phyloP scores from a whole-genome alignment of 2,888 invertebrate genomes.

The Cheilosia soror region DNA sequence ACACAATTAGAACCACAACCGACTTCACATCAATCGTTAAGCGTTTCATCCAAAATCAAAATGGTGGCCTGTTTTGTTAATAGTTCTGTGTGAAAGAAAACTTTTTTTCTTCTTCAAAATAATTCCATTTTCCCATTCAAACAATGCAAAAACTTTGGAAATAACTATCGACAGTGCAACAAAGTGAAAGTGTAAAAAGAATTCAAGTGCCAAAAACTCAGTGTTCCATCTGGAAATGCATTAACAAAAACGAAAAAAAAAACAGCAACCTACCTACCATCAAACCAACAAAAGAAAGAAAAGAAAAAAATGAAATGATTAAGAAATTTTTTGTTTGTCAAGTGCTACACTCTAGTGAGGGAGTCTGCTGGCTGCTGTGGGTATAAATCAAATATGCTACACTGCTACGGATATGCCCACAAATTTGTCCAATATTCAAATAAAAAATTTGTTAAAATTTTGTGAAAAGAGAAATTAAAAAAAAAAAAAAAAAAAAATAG shows the following conservation, averaged over 20 bases:
- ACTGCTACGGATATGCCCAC: neutral
- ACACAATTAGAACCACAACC: conserved; percentile 21
- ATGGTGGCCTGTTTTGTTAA: conserved; percentile 77
- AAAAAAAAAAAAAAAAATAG: conserved; percentile 21
- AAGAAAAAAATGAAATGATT: conserved; percentile 51
- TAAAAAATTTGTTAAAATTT: conserved; percentile 8
- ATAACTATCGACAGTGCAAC: conserved; percentile 37
- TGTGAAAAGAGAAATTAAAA: conserved; percentile 15
- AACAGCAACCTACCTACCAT: conserved; percentile 29
- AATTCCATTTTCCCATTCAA: conserved; percentile 55
- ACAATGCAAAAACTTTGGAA: conserved; percentile 65
- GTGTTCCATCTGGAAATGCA: conserved; percentile 64
- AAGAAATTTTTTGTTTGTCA: conserved; percentile 65
- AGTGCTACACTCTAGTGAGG: conserved; percentile 60
- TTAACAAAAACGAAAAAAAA: conserved; percentile 55
- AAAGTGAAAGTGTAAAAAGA: conserved; percentile 60
- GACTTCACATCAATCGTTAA: conserved; percentile 68
- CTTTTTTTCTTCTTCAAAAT: conserved; percentile 65
- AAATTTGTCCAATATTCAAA: neutral
- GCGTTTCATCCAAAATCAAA: conserved; percentile 75
- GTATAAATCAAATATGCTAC: conserved; percentile 14
- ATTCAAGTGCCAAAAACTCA: conserved; percentile 70
- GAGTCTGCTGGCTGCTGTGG: conserved; percentile 29
- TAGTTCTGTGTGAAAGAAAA: conserved; percentile 71
- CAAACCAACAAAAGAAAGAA: conserved; percentile 37